Conservation (phyloP, 2,113 vertebrate genomes). For the Canis aureus region DNA sequence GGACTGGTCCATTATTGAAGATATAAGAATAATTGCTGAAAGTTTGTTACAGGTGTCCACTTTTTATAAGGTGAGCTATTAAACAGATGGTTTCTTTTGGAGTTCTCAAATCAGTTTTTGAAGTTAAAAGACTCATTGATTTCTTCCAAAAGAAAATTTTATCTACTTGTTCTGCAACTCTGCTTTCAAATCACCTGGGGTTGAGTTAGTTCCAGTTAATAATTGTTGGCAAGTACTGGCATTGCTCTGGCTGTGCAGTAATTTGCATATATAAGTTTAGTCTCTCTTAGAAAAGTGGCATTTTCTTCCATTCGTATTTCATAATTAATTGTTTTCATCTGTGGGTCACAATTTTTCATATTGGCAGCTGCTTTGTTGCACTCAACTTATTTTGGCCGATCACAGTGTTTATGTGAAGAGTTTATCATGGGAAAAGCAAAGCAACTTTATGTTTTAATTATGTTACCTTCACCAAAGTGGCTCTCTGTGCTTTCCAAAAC, state of each 20-base stretch:
- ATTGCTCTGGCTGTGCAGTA: slow-evolving; percentile 44
- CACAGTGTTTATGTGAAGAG: slow-evolving; percentile 64
- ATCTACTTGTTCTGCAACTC: slow-evolving; percentile 34
- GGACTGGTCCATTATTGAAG: not conserved
- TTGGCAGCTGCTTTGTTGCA: slow-evolving; percentile 51
- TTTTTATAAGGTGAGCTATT: not conserved
- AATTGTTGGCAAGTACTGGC: slow-evolving; percentile 73
- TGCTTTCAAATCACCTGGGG: slow-evolving; percentile 77
- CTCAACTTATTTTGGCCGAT: slow-evolving; percentile 71
- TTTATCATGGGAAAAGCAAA: slow-evolving; percentile 73
- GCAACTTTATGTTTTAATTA: slow-evolving; percentile 73
- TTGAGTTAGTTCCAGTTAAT: slow-evolving; percentile 80
- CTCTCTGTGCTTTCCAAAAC: slow-evolving; percentile 40
- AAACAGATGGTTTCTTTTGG: slow-evolving; percentile 36
- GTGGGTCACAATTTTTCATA: slow-evolving; percentile 4
- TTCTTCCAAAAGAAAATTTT: slow-evolving; percentile 75
- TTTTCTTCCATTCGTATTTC: slow-evolving; percentile 75
- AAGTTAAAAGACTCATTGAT: slow-evolving; percentile 73
- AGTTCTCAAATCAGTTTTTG: slow-evolving; percentile 41
- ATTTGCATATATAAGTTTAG: slow-evolving; percentile 69
- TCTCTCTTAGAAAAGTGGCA: slow-evolving; percentile 68
- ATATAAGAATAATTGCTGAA: not conserved
- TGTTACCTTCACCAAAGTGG: slow-evolving; percentile 53
- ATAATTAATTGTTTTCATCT: slow-evolving; percentile 69
- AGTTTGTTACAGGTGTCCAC: not conserved